Conservation (phyloP, 2,113 vertebrate species). For the Gila orcuttii region DNA sequence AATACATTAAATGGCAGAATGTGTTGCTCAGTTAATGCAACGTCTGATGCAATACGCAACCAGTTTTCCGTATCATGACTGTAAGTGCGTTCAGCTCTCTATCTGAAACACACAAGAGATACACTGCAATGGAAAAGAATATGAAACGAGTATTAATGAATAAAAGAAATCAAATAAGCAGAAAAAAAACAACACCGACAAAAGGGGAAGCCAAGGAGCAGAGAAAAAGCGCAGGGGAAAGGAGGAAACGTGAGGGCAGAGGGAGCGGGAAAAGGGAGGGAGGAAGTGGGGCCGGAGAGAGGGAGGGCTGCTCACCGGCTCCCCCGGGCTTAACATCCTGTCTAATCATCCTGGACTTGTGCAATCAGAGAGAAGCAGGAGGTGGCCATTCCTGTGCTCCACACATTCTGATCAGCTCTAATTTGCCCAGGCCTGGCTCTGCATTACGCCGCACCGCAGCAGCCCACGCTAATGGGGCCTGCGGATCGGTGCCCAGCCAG, state of each 20-base stretch:
- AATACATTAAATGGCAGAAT: not conserved
- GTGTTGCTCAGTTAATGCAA: not conserved
- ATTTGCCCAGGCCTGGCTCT: conserved; percentile 51
- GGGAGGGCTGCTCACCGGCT: conserved; percentile 42
- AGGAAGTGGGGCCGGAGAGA: conserved; percentile 33
- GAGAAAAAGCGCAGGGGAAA: conserved; percentile 4
- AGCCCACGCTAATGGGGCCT: conserved; percentile 51
- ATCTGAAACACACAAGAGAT: not conserved
- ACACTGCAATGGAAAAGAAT: not conserved
- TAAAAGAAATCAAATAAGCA: conserved; percentile 9
- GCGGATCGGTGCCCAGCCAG: conserved; percentile 39
- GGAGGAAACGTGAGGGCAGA: conserved; percentile 46
- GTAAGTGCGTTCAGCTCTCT: not conserved
- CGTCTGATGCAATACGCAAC: not conserved
- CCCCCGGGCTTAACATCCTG: conserved; percentile 59
- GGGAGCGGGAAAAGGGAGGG: conserved; percentile 30
- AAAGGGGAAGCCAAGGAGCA: not conserved
- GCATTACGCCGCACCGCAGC: conserved; percentile 40
- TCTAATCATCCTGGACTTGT: conserved; percentile 63
- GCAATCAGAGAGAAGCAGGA: conserved; percentile 62
- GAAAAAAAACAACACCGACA: not conserved
- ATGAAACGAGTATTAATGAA: not conserved
- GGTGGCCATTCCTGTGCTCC: conserved; percentile 55
- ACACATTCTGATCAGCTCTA: conserved; percentile 62
- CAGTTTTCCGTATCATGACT: not conserved